Evolutionary conservation across 2,113 vertebrate genomes (phyloP).

Genomic region (Onychostruthus taczanowskii): DNA sequence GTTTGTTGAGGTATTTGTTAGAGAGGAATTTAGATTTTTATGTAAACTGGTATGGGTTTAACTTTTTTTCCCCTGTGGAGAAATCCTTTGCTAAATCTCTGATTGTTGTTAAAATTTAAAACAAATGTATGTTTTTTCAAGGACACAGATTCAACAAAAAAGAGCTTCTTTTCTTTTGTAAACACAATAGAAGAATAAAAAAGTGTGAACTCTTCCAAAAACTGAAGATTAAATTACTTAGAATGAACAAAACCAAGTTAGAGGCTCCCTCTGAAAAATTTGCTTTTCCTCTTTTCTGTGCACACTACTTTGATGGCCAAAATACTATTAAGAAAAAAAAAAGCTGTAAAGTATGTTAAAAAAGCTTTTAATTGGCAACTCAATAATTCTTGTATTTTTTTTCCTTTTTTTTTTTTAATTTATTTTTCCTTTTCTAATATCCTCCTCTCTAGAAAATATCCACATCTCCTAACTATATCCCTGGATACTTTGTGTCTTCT

Average conservation of each 20-base stretch:
- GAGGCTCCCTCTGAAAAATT: constrained; percentile 4
- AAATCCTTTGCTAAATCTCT: constrained; percentile 52
- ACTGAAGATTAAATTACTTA: constrained; percentile 43
- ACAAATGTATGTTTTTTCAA: constrained; percentile 61
- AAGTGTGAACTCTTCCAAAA: constrained; percentile 46
- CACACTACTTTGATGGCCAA: neutral
- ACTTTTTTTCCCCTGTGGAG: constrained; percentile 29
- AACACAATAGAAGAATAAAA: constrained; percentile 42
- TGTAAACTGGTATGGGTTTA: constrained; percentile 35
- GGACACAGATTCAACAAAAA: constrained; percentile 8
- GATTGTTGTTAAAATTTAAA: constrained; percentile 62
- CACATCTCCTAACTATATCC: neutral
- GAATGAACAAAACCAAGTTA: neutral
- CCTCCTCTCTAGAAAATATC: fast-evolving
- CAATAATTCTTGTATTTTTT: neutral
- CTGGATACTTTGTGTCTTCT: neutral
- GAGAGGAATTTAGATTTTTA: constrained; percentile 62
- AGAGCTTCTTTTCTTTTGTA: constrained; percentile 13
- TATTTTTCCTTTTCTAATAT: neutral
- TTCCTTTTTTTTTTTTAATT: too few relatives aligned
- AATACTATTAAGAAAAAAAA: neutral
- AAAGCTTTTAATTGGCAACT: neutral
- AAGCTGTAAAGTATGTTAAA: neutral
- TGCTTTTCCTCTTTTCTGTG: neutral
- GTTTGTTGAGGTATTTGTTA: constrained; percentile 49